Evolutionary conservation across 2,113 vertebrate genomes (phyloP).

Genomic region (Prionailurus bengalensis): DNA sequence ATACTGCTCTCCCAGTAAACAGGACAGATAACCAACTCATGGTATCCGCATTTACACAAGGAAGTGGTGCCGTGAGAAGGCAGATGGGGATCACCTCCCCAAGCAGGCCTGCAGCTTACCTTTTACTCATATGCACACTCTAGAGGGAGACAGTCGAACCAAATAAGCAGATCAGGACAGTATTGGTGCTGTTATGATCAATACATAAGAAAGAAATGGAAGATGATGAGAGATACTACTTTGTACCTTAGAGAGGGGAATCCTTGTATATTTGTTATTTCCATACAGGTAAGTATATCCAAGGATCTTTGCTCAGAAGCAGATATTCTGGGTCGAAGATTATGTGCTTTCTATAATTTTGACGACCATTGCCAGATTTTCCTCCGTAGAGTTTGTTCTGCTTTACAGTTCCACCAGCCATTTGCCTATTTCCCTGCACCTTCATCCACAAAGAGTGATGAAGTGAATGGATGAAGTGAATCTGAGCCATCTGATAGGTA

Average conservation of each 20-base stretch:
- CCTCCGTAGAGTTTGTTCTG: neutral
- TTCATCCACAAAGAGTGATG: neutral
- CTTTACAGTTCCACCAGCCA: neutral
- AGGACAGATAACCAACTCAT: neutral
- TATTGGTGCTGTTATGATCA: neutral
- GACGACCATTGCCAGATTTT: neutral
- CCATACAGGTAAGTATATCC: neutral
- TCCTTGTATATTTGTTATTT: neutral
- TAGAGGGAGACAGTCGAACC: neutral
- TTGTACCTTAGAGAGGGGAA: neutral
- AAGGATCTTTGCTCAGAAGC: neutral
- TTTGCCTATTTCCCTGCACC: neutral
- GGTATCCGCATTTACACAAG: neutral
- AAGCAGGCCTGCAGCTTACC: neutral
- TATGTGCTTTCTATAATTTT: neutral
- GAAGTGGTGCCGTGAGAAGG: neutral
- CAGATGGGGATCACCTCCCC: neutral
- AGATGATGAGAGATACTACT: neutral
- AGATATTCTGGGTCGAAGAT: constrained; percentile 10
- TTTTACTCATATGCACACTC: neutral
- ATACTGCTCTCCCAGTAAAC: neutral
- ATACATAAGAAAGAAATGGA: neutral
- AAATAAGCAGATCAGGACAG: neutral
- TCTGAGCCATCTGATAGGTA: neutral
- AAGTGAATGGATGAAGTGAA: neutral